phyloP scores from a whole-genome alignment of 1,140 invertebrate species.

The Drosophila tropicalis region DNA sequence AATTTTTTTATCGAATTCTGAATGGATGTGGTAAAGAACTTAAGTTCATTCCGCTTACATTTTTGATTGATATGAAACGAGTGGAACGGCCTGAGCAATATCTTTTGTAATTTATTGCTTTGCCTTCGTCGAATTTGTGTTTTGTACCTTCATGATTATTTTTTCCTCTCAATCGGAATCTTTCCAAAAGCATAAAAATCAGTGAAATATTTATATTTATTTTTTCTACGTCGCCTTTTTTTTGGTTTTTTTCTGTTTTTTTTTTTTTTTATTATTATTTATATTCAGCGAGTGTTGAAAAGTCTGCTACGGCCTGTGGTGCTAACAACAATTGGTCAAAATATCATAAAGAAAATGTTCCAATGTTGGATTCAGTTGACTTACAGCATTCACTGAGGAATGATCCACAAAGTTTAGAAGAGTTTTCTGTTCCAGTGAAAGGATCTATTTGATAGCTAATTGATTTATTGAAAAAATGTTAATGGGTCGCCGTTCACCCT shows the following conservation, averaged over 20 bases:
- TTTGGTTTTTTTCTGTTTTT: slow-evolving; percentile 55
- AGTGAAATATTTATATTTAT: slow-evolving; percentile 73
- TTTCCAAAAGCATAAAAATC: slow-evolving; percentile 42
- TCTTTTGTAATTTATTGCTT: slow-evolving; percentile 64
- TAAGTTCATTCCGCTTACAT: neutral
- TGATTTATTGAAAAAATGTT: slow-evolving; percentile 48
- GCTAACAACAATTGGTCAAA: slow-evolving; percentile 55
- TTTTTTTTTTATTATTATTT: slow-evolving; percentile 66
- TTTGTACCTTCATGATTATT: slow-evolving; percentile 35
- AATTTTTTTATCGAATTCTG: neutral
- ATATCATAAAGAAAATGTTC: slow-evolving; percentile 29
- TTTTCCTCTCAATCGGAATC: slow-evolving; percentile 26
- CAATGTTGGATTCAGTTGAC: slow-evolving; percentile 74
- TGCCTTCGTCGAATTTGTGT: slow-evolving; percentile 35
- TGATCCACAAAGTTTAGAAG: slow-evolving; percentile 35
- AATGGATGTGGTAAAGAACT: neutral
- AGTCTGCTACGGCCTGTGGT: slow-evolving; percentile 44
- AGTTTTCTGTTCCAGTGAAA: neutral
- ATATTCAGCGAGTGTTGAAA: slow-evolving; percentile 72
- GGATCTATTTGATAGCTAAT: slow-evolving; percentile 18
- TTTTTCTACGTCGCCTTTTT: slow-evolving; percentile 56
- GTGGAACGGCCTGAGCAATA: slow-evolving; percentile 13
- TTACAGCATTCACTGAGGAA: slow-evolving; percentile 75
- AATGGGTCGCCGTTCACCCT: slow-evolving; percentile 62
- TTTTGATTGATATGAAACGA: neutral